Base-by-base conservation (phyloP, 1,140 invertebrate species). In the Diabrotica virgifera region DNA sequence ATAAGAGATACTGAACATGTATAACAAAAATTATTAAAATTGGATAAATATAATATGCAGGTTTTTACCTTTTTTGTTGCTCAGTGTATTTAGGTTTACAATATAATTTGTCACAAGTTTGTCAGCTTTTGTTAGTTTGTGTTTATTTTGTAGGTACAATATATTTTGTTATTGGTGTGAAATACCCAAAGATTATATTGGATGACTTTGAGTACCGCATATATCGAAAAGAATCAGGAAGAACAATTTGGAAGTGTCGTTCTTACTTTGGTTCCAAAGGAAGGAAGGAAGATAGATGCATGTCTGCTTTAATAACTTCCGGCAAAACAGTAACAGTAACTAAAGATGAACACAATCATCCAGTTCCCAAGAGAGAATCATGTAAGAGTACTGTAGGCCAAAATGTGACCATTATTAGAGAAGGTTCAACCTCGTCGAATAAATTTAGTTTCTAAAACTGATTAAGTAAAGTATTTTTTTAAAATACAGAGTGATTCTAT, bases 301-400 rank as follows among this genome's bases (percentile, higher is more conserved):
- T 67, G 36, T 68, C 68, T n/a, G 46, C 55, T 36, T 52, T 72
- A 8, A 58, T 68, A 8, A 70, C 68, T 8, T 63, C 52, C 38
- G 70, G 65, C 11, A 36, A 59, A 24, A 62, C 59, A n/a, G 69
- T 68, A 0, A 55, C 13, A 9, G 64, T 68, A 6, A 70, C 46
- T 60, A 63, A 57, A 35, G 59, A 64, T 53, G 35, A 37, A n/a
- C 69, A 70, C 54, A 70, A 68, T 63, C 69, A 70, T 55, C 46
- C 52, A 10, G 14, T 57, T n/a, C 56, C 60, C 2, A 50, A 37
- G 46, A 62, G 46, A 55, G 59, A 56, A 12, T 52, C 54, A 8
- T 56, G 51, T 14, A 60, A 57, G 24, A 68, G 57, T 54, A 14
- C 62, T 6, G 40, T 68, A 37, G 62, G 53, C 4, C 63, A 68